Percentiles rank a stretch among this genome's conserved stretches.
These are phyloP conservation scores for Hirtodrosophila alboralis DNA, from an alignment of 2,888 invertebrate genomes.

Conservation along the genomic window DNA sequence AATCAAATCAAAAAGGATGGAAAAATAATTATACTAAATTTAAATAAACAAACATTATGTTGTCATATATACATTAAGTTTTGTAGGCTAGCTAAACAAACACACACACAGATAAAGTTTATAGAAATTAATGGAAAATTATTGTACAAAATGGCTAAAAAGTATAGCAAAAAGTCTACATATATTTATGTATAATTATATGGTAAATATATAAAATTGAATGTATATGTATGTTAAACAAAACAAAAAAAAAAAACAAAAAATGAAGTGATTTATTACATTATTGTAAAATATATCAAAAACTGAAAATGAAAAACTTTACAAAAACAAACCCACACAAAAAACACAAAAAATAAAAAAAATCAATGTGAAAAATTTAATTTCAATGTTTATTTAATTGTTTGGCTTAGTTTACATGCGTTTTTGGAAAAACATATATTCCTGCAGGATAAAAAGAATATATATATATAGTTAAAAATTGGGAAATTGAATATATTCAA, in stretches of 20 bases:
- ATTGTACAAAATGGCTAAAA: constrained; percentile 69
- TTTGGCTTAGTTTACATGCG: constrained; percentile 37
- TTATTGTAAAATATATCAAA: constrained; percentile 69
- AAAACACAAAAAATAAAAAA: constrained; percentile 70
- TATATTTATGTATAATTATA: constrained; percentile 37
- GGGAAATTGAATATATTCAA: not conserved
- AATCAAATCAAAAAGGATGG: constrained; percentile 40
- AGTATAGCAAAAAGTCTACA: constrained; percentile 40
- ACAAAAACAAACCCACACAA: constrained; percentile 67
- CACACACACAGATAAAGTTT: constrained; percentile 53
- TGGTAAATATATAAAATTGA: constrained; percentile 33
- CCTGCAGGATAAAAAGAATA: constrained; percentile 59
- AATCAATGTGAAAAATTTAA: constrained; percentile 58
- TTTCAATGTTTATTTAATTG: constrained; percentile 8
- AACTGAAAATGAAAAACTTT: constrained; percentile 67
- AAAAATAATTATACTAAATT: constrained; percentile 32
- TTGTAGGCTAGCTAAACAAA: constrained; percentile 51
- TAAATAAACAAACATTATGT: constrained; percentile 59
- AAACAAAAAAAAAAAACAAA: constrained; percentile 43
- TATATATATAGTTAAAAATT: not conserved
- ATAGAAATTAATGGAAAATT: constrained; percentile 70
- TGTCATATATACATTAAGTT: constrained; percentile 73
- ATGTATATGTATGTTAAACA: constrained; percentile 52
- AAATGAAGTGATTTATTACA: constrained; percentile 77
- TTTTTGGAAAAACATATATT: constrained; percentile 83